A percentile compares a stretch with the other conserved stretches of the same genome.
Conservation (phyloP, 2,113 vertebrate species). For the Eclectus roratus region DNA sequence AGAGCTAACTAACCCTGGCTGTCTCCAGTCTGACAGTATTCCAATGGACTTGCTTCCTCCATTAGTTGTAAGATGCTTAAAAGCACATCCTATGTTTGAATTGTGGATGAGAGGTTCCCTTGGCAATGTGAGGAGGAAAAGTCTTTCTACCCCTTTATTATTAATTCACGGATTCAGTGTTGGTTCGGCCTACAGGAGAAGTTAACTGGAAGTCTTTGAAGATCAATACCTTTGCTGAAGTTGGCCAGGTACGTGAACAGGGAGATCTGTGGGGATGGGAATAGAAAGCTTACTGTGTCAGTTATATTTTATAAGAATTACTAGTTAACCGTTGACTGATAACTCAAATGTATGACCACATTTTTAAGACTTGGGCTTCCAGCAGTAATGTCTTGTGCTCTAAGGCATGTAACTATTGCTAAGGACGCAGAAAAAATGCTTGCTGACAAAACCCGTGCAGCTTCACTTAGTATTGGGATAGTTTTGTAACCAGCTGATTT, state of each 20-base stretch:
- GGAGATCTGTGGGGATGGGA: background rate
- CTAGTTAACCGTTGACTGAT: background rate
- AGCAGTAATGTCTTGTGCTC: background rate
- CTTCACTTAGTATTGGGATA: accelerated
- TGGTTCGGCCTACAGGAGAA: slow-evolving; percentile 93
- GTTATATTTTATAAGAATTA: accelerated
- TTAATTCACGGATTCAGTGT: slow-evolving; percentile 97
- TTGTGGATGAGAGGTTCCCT: slow-evolving; percentile 79
- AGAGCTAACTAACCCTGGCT: slow-evolving; percentile 75
- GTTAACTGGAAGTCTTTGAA: slow-evolving; percentile 80
- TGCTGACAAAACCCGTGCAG: background rate
- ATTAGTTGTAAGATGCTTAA: slow-evolving; percentile 76
- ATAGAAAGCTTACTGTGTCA: background rate
- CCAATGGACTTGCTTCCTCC: slow-evolving; percentile 79
- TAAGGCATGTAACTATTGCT: accelerated
- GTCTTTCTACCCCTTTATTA: slow-evolving; percentile 85
- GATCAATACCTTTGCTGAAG: slow-evolving; percentile 68
- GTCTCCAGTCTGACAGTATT: slow-evolving; percentile 75
- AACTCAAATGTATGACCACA: accelerated
- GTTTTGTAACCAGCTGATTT: background rate
- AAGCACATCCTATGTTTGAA: slow-evolving; percentile 78
- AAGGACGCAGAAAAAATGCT: background rate
- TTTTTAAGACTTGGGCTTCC: background rate
- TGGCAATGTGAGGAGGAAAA: slow-evolving; percentile 86
- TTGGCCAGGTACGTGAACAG: slow-evolving; percentile 79